These are phyloP conservation scores for Semnornis frantzii DNA, from an alignment of 2,113 vertebrate species.

Conservation along the genomic window DNA sequence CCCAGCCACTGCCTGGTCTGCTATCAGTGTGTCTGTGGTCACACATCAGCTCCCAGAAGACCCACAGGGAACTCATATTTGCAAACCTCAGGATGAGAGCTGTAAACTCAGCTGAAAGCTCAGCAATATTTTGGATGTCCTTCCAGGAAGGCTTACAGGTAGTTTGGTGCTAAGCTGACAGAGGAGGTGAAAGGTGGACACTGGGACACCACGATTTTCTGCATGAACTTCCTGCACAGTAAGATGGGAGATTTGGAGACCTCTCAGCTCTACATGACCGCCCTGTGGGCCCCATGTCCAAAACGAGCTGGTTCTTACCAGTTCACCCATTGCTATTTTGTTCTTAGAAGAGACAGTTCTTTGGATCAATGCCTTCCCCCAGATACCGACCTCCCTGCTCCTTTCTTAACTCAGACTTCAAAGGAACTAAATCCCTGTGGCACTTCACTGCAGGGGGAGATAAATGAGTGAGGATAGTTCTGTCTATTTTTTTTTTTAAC, in stretches of 20 bases:
- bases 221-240: background rate
- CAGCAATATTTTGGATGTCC: fast-evolving
- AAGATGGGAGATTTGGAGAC: background rate
- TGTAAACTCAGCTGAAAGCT: background rate
- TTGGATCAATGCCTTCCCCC: background rate
- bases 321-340: background rate
- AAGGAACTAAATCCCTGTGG: background rate
- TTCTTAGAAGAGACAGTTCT: background rate
- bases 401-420: background rate
- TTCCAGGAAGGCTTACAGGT: background rate
- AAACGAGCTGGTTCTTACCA: background rate
- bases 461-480: background rate
- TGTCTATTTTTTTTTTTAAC: background rate
- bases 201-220: background rate
- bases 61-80: background rate
- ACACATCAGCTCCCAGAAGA: fast-evolving
- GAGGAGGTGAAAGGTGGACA: background rate
- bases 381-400: background rate
- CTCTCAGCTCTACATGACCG: background rate
- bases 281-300: background rate
- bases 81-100: fast-evolving
- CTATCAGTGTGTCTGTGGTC: fast-evolving
- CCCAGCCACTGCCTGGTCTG: background rate
- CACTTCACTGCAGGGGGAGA: background rate
- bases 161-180: background rate